Evolutionary conservation across 2,797 vertebrate species (phyloP), one percentile per base, ranked within the genome.

Genomic region (Sebastes dallii): DNA sequence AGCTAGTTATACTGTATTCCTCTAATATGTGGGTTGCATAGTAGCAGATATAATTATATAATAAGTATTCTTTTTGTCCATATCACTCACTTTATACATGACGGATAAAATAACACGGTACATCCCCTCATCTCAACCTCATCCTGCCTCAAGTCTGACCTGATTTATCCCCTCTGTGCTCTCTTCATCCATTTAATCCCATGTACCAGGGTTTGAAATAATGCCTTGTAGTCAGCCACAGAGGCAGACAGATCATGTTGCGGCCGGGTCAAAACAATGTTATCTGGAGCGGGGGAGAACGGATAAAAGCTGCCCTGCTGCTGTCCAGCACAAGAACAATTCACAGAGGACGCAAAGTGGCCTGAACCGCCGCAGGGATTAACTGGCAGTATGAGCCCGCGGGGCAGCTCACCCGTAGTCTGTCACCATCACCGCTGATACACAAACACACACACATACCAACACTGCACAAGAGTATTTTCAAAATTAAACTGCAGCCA

Each of bases 101-200:
- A 46, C 8, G 11, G 42, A 62, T 32, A 69, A 73, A 77, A 72
- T 64, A 68, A 80, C 30, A 66, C 10, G 2, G 36, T 59, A 7
- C 77, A 81, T 86, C 67, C 79, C 60, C 39, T 85, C 77, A 77
- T 66, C 16, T 72, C 59, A 52, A 54, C 61, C 73, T 87, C 78
- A 75, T 85, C 81, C 64, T 22, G 62, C 69, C 60, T 80, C 34
- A 46, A 58, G 77, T 83, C 65, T 83, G 89, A 87, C 85, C 88
- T 80, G 80, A 85, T 87, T 90, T 85, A 86, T 83, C 86, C 86
- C 66, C 36, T 73, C 82, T 73, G 77, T 54, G 73, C 75, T 81
- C 86, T 64, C 81, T 76, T 74, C 72, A 88, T 90, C 88, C 76
- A 74, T 70, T 75, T 93, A 92, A 94, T 92, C 90, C 88, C 42